A percentile compares a stretch with the other conserved stretches of the same genome.
phyloP scores from a whole-genome alignment of 2,797 vertebrate genomes.

The Rhodeus uyekii region DNA sequence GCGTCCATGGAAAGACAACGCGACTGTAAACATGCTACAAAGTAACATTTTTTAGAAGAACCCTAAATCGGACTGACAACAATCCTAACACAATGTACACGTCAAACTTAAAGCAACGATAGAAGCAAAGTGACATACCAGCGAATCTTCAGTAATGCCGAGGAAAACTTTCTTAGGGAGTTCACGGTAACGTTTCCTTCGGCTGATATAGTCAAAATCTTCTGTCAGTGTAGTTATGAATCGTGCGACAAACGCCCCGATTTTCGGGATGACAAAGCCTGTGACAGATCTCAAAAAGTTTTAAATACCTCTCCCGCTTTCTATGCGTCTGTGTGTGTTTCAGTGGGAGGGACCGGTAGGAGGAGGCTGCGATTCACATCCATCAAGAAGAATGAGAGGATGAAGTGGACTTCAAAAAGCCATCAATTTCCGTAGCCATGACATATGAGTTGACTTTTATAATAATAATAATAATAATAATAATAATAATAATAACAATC shows the following conservation, averaged over 20 bases:
- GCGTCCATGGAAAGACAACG: background rate
- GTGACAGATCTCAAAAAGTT: constrained; percentile 60
- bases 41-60: background rate
- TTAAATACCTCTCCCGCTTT: constrained; percentile 60
- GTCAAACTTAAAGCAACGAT: background rate
- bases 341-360: constrained; percentile 64
- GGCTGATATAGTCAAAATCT: background rate
- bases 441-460: background rate
- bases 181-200: constrained; percentile 34
- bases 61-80: background rate
- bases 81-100: background rate
- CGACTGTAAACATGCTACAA: constrained; percentile 6
- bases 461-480: background rate
- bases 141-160: constrained; percentile 26
- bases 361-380: constrained; percentile 57
- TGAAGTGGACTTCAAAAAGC: constrained; percentile 16
- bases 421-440: background rate
- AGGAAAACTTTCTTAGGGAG: constrained; percentile 18
- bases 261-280: constrained; percentile 43
- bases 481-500: too few species aligned
- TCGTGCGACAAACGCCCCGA: background rate
- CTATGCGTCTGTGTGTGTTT: constrained; percentile 54
- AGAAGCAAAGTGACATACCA: constrained; percentile 41
- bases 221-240: constrained; percentile 14
- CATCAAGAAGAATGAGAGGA: constrained; percentile 27